These are phyloP conservation scores for Chironomus tentans DNA, from an alignment of 2,888 invertebrate genomes.

Conservation along the genomic window DNA sequence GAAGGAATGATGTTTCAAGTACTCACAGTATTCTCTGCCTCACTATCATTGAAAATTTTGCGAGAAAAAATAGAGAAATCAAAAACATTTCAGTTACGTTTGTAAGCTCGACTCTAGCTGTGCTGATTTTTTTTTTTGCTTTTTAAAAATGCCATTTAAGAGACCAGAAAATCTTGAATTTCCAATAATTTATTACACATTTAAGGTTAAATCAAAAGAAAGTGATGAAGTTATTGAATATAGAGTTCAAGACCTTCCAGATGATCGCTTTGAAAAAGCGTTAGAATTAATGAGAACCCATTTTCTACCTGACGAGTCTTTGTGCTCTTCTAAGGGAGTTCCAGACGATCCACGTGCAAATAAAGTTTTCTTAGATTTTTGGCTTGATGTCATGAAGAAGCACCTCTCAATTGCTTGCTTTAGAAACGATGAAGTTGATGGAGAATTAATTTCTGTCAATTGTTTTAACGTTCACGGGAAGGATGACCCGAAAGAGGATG, in stretches of 20 bases:
- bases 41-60: too few species aligned
- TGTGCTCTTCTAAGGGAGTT: neutral
- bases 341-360: neutral
- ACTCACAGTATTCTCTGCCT: too few species aligned
- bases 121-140: too few species aligned
- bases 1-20: too few species aligned
- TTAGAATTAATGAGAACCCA: constrained; percentile 19
- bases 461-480: neutral
- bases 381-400: neutral
- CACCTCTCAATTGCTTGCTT: constrained; percentile 21
- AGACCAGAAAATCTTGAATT: constrained; percentile 1
- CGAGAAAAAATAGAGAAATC: too few species aligned
- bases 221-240: constrained; percentile 14
- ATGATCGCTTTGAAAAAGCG: constrained; percentile 21
- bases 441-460: neutral
- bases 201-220: constrained; percentile 16
- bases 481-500: neutral
- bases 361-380: neutral
- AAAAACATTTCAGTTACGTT: too few species aligned
- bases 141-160: neutral
- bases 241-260: constrained; percentile 24
- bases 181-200: neutral
- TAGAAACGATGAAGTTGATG: neutral
- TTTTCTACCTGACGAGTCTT: constrained; percentile 15
- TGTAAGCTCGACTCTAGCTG: too few species aligned